Evolutionary conservation across 1,140 invertebrate species (phyloP).

Genomic region (Latrodectus geometricus): DNA sequence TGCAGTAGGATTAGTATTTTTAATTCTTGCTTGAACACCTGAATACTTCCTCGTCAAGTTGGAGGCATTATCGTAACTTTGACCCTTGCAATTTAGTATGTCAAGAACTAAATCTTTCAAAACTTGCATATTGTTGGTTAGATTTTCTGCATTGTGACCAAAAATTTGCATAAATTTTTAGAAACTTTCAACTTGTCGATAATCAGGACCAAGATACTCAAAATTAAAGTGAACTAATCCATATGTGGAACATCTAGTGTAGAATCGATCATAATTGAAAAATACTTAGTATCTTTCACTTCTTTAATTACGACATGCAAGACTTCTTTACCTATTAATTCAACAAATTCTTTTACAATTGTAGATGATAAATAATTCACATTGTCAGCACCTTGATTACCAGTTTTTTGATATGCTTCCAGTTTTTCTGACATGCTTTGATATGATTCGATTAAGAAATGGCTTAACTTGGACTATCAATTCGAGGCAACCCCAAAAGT

Average conservation of each 20-base stretch:
- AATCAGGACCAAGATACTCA: neutral
- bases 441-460: no score
- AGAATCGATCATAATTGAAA: constrained; percentile 14
- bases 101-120: neutral
- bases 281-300: neutral
- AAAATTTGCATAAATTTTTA: neutral
- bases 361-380: constrained; percentile 39
- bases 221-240: neutral
- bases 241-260: neutral
- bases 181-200: neutral
- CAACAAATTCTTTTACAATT: constrained; percentile 53
- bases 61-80: constrained; percentile 10
- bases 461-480: constrained; percentile 50
- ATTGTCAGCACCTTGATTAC: constrained; percentile 31
- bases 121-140: neutral
- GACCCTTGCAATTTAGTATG: neutral
- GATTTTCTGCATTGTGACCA: neutral
- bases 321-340: constrained; percentile 24
- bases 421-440: constrained; percentile 40
- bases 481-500: constrained; percentile 56
- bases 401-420: no score
- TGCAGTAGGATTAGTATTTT: neutral
- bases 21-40: no score
- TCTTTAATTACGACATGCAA: neutral
- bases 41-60: constrained; percentile 18